Conservation (phyloP, 2,888 invertebrate genomes). For the Hirtodrosophila histrioides region DNA sequence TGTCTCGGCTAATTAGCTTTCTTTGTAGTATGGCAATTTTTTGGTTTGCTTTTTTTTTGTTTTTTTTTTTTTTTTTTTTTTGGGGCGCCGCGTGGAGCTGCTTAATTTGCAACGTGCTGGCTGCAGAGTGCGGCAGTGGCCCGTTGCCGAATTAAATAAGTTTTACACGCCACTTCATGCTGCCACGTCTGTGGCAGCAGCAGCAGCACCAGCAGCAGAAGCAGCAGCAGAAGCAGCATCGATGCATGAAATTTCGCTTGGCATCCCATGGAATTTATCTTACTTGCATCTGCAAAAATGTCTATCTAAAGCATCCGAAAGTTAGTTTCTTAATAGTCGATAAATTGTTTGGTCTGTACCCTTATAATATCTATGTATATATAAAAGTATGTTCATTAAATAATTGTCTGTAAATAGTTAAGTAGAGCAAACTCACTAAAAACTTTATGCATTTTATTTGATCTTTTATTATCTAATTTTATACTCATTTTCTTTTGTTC, state of each 20-base stretch:
- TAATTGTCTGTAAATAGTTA: constrained; percentile 21
- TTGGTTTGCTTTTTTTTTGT: constrained; percentile 1
- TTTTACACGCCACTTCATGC: constrained; percentile 57
- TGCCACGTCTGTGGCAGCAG: constrained; percentile 24
- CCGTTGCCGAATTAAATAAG: constrained; percentile 56
- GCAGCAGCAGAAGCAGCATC: constrained; percentile 41
- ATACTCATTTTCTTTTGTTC: not conserved
- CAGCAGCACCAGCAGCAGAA: constrained; percentile 40
- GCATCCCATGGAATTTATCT: constrained; percentile 33
- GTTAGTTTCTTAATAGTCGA: constrained; percentile 13
- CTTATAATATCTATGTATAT: constrained; percentile 3
- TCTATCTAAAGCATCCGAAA: constrained; percentile 5
- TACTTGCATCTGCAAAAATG: constrained; percentile 4
- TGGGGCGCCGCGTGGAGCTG: constrained; percentile 14
- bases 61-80: constrained; percentile 15
- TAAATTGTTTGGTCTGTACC: constrained; percentile 18
- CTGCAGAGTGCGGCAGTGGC: constrained; percentile 18
- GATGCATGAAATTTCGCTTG: constrained; percentile 64
- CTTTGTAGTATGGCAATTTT: constrained; percentile 15
- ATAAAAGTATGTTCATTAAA: constrained; percentile 14
- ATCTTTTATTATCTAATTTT: not conserved
- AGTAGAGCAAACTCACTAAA: constrained; percentile 6
- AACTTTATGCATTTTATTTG: constrained; percentile 2
- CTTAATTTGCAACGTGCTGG: constrained; percentile 46
- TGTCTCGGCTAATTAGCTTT: constrained; percentile 70